A percentile compares a stretch with the other conserved stretches of the same genome.
These are phyloP conservation scores for Limosa lapponica DNA, from an alignment of 2,797 vertebrate species.

Conservation along the genomic window DNA sequence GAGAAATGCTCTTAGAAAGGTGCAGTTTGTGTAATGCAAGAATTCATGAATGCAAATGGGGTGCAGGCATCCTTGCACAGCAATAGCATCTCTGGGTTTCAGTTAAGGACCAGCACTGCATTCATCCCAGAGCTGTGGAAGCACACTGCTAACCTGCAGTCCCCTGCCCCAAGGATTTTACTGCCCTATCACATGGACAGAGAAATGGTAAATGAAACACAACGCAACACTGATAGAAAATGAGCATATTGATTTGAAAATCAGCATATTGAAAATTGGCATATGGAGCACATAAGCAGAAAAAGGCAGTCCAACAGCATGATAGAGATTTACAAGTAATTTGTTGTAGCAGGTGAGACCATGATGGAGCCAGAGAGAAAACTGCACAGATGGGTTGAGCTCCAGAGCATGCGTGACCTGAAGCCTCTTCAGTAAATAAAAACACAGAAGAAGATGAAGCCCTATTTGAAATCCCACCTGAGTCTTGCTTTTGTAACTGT, in stretches of 20 bases:
- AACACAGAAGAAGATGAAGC: not conserved
- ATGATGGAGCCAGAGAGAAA: not conserved
- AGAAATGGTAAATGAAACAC: not conserved
- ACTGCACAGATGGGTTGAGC: not conserved
- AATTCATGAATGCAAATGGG: not conserved
- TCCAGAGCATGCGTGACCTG: not conserved
- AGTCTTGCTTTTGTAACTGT: not conserved
- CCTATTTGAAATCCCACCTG: not conserved
- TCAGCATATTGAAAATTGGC: too few relatives aligned
- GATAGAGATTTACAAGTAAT: not conserved
- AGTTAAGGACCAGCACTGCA: fast-evolving
- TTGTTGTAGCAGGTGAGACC: not conserved
- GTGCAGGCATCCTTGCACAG: not conserved
- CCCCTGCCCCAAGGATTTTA: not conserved
- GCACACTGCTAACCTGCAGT: not conserved
- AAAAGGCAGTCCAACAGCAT: not conserved
- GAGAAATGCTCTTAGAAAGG: not conserved
- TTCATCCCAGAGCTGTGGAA: not conserved
- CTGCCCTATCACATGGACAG: not conserved
- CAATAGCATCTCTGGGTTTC: not conserved
- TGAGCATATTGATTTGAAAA: too few relatives aligned
- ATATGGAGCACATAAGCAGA: not conserved
- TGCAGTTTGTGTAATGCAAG: not conserved
- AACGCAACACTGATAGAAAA: not conserved
- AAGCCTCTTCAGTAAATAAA: not conserved